Conservation (phyloP, 2,888 invertebrate species). For the Tipula vernalis region DNA sequence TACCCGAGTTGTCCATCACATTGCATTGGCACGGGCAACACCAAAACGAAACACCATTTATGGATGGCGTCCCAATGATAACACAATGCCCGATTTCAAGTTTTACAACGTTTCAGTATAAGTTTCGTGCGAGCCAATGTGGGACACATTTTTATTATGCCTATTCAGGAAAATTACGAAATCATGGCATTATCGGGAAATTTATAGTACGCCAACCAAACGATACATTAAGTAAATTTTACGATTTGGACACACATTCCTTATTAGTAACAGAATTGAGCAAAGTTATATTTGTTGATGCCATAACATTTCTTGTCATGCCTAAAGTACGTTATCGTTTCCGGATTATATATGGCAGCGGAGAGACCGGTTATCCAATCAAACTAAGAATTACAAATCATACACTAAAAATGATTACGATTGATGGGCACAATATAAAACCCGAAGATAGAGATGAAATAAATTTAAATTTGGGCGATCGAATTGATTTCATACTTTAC, state of each 20-base stretch:
- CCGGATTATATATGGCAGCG: constrained; percentile 57
- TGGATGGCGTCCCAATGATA: constrained; percentile 67
- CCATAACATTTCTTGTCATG: neutral
- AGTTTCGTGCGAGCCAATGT: constrained; percentile 55
- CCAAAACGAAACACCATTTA: constrained; percentile 51
- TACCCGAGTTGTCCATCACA: constrained; percentile 56
- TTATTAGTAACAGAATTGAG: constrained; percentile 52
- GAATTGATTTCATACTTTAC: constrained; percentile 63
- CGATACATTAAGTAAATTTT: constrained; percentile 37
- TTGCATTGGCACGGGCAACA: constrained; percentile 76
- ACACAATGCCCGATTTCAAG: constrained; percentile 66
- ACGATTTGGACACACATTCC: constrained; percentile 63
- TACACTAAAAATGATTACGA: constrained; percentile 53
- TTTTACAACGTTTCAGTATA: constrained; percentile 62
- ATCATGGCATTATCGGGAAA: constrained; percentile 58
- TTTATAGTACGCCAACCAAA: constrained; percentile 55
- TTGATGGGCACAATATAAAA: constrained; percentile 59
- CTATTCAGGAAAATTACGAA: constrained; percentile 53
- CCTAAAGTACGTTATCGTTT: constrained; percentile 48
- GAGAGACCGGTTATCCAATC: constrained; percentile 67
- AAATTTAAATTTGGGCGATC: constrained; percentile 68
- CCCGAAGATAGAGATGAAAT: constrained; percentile 47
- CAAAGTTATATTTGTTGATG: neutral
- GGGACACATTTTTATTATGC: constrained; percentile 68
- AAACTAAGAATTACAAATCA: constrained; percentile 66